Evolutionary conservation across 2,797 vertebrate species (phyloP), one percentile per base, ranked within the genome.

Genomic region (Artibeus lituratus): DNA sequence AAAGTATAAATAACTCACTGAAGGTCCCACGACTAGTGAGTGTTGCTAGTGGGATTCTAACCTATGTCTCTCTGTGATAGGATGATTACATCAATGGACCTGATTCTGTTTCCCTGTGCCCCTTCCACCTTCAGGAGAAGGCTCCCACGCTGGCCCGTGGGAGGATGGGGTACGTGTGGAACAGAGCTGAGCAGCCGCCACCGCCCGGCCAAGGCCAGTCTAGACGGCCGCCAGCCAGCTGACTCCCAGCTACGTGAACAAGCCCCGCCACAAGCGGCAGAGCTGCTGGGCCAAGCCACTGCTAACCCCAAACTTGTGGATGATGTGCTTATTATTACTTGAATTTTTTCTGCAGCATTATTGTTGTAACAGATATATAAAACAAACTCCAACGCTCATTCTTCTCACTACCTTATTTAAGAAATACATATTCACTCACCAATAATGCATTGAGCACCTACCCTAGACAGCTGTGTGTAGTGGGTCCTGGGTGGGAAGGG

Each of bases 11-110:
- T 29, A 47, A 39, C 15, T 44, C 7, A 16, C 32, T 32, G 70
- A 55, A 57, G 39, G 26, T n/a, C 19, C 47, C 72, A 26, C 21
- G 26, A 44, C 67, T 1, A 29, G 6, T 3, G 39, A 57, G 10
- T n/a, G 57, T 8, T 21, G 9, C 77, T 42, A 16, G 55, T 7
- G 42, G 5, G n/a, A 35, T 47, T 76, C 19, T 26, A 24, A 44
- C 47, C 47, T 14, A 49, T 1, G 12, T 42, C 12, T 21, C 7
- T 53, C 55, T 74, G 47, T 26, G 24, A 24, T 5, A 19, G 73
- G 15, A 72, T 0, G n/a, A 55, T 2, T 12, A 1, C n/a, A 42
- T 18, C n/a, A 12, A 3, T 0, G 8, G 49, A 37, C 57, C 81
- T 24, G 26, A 22, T 32, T 53, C 44, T 82, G 35, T 29, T 35